Conservation (phyloP, 2,113 vertebrate species). For the Prinia subflava region DNA sequence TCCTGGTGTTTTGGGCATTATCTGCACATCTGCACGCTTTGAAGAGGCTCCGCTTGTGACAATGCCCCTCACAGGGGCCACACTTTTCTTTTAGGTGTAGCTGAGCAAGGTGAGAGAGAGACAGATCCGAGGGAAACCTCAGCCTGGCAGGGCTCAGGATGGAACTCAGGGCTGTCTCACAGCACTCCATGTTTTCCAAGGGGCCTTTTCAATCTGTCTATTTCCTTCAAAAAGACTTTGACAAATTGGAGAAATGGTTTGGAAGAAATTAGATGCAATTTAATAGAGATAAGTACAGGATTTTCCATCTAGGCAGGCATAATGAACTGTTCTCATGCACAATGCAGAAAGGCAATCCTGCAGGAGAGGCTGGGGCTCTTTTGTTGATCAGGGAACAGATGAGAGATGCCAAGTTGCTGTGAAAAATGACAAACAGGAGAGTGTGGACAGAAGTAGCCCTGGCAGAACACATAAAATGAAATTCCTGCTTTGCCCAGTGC, state of each 20-base stretch:
- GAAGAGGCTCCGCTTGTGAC: not conserved
- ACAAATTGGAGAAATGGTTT: conserved; percentile 44
- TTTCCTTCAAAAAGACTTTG: conserved; percentile 10
- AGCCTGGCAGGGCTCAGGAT: not conserved
- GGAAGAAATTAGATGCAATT: conserved; percentile 45
- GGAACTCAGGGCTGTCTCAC: not conserved
- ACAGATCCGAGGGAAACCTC: not conserved
- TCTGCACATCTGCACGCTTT: not conserved
- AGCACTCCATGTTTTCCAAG: not conserved
- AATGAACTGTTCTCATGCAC: conserved; percentile 18
- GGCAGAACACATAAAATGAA: not conserved
- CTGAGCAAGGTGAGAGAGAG: not conserved
- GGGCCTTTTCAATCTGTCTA: not conserved
- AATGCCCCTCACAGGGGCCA: not conserved
- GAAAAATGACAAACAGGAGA: not conserved
- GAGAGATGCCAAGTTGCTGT: not conserved
- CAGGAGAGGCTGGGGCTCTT: not conserved
- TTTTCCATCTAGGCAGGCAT: conserved; percentile 3
- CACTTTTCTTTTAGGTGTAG: not conserved
- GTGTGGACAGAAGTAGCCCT: not conserved
- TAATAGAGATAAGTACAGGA: conserved; percentile 6
- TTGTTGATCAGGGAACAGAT: not conserved
- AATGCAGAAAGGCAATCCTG: not conserved
- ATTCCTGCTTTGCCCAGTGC: not conserved
- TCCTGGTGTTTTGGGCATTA: not conserved